Evolutionary conservation across 2,888 invertebrate genomes (phyloP).

Genomic region (Scaptomyza reducta): DNA sequence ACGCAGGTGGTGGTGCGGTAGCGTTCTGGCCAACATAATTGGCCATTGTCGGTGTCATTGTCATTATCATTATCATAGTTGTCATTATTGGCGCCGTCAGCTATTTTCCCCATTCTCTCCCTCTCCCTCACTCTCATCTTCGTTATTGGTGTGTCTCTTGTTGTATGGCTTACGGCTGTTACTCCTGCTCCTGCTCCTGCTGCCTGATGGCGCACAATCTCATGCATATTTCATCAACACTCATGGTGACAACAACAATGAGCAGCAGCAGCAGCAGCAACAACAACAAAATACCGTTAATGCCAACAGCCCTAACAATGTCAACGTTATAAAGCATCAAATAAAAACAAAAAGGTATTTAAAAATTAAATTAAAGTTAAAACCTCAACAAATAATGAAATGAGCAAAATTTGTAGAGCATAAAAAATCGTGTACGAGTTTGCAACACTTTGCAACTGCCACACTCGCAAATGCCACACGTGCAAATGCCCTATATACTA

Average conservation of each 20-base stretch:
- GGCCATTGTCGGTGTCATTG: slow-evolving; percentile 66
- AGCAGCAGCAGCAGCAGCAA: slow-evolving; percentile 9
- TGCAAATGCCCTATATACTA: slow-evolving; percentile 2
- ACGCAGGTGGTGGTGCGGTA: slow-evolving; percentile 10
- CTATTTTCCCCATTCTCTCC: not conserved
- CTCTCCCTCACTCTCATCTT: not conserved
- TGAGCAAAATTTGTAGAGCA: slow-evolving; percentile 49
- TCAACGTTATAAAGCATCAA: slow-evolving; percentile 51
- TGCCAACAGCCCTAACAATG: slow-evolving; percentile 19
- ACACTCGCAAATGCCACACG: not conserved
- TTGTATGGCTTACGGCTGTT: not conserved
- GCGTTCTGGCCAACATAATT: slow-evolving; percentile 52
- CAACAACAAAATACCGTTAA: slow-evolving; percentile 24
- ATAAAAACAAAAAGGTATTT: slow-evolving; percentile 67
- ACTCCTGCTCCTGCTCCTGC: not conserved
- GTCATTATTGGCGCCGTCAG: slow-evolving; percentile 54
- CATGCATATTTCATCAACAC: slow-evolving; percentile 71
- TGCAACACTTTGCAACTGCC: not conserved
- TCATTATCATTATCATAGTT: slow-evolving; percentile 69
- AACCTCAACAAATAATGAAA: slow-evolving; percentile 73
- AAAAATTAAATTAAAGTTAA: slow-evolving; percentile 80
- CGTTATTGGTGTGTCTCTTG: not conserved
- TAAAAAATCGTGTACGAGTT: not conserved
- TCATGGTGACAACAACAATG: slow-evolving; percentile 47
- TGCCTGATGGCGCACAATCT: slow-evolving; percentile 44